Base-by-base conservation (phyloP, 2,797 vertebrate genomes). In the Parauchenoglanis ngamensis region DNA sequence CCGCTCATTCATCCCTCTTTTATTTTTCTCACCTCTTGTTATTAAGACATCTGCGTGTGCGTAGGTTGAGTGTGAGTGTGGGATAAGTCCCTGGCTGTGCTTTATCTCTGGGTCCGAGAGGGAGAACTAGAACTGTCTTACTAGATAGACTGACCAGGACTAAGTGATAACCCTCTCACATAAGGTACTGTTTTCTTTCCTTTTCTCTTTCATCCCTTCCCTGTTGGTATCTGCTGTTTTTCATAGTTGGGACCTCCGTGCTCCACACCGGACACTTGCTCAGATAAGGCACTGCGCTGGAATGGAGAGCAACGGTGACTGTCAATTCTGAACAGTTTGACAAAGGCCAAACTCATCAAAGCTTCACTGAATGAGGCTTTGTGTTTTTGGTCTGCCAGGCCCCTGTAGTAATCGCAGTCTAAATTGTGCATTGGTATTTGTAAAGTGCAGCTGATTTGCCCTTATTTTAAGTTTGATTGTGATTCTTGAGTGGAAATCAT, bases 371-470 rank as follows among this genome's bases (percentile, higher is more conserved):
- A 88, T 87, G 75, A 72, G 77, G 13, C 63, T 68, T 84, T 82
- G 86, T 90, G 84, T 90, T 87, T 90, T 86, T 25, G 35, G 49
- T 59, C 87, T 67, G n/a, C 56, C 68, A 77, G 73, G 25, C 70
- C 57, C 21, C 46, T 56, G n/a, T 21, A 72, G 84, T 54, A 83
- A 83, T 87, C 82, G 40, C 82, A 57, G 85, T 87, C 65, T 86
- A 80, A 86, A 70, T 85, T 44, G 13, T 61, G 19, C 77, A 84
- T 81, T 77, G 46, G 72, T 86, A 91, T 91, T 85, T 87, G 61
- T 52, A 81, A 81, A 59, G 61, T 68, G 54, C 72, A 59, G 40
- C 52, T 13, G 86, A 89, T 88, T 86, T 87, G 75, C 63, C 61
- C 35, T 84, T 86, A 77, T 87, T 87, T 87, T 23, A 85, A 81